Percentiles rank a stretch among this genome's conserved stretches.
phyloP scores from a whole-genome alignment of 2,888 invertebrate genomes.

The Chrysolina haemoptera region DNA sequence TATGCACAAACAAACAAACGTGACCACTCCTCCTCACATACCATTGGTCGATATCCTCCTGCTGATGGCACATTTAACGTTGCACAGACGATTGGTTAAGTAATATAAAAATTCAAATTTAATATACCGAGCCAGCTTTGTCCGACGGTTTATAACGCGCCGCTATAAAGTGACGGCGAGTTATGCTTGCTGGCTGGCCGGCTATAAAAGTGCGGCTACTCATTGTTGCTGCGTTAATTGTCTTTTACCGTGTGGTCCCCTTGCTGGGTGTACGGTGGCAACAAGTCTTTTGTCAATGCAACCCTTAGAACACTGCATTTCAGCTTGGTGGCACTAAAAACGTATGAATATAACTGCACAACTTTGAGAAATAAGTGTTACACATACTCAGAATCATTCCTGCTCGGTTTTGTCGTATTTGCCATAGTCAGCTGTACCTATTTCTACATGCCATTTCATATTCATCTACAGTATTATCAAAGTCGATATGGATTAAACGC shows the following conservation, averaged over 20 bases:
- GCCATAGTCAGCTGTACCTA: no score
- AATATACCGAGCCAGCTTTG: conserved; percentile 60
- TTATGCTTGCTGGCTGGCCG: conserved; percentile 2
- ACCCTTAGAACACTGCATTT: no score
- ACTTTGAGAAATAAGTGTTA: no score
- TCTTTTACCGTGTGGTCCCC: conserved; percentile 6
- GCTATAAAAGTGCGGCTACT: conserved; percentile 40
- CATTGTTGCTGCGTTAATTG: conserved; percentile 56
- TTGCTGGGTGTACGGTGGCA: background rate
- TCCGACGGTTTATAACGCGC: conserved; percentile 49
- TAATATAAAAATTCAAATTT: conserved; percentile 70
- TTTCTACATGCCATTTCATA: no score
- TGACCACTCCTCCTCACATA: conserved; percentile 65
- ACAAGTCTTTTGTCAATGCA: background rate
- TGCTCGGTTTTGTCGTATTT: no score
- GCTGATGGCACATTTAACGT: conserved; percentile 67
- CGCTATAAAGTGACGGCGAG: conserved; percentile 44
- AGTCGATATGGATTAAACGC: no score
- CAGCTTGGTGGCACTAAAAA: no score
- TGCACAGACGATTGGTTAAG: conserved; percentile 69
- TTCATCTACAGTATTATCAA: no score
- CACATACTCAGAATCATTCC: no score
- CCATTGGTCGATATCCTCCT: conserved; percentile 63
- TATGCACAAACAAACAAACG: conserved; percentile 68
- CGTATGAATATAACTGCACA: no score